Percentiles rank a stretch among this genome's conserved stretches.
Evolutionary conservation across 2,113 vertebrate genomes (phyloP).

Genomic region (Bos indicus): DNA sequence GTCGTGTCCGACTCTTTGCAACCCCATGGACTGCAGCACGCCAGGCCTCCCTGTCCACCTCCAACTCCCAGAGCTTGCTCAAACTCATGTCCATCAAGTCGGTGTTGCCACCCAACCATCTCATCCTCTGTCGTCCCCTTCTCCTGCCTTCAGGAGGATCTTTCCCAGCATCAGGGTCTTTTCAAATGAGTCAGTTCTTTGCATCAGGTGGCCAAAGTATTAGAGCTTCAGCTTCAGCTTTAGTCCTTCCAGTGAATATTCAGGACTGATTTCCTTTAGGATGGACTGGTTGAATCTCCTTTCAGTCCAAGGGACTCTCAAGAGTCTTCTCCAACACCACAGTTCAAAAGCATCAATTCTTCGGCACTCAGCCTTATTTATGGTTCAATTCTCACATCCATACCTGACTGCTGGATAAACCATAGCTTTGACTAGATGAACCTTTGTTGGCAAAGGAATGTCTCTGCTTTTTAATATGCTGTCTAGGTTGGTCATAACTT

Average conservation of each 20-base stretch:
- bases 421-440: not conserved
- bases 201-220: rapidly evolving
- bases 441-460: not conserved
- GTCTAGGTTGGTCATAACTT: not conserved
- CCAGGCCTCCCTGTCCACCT: not conserved
- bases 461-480: not conserved
- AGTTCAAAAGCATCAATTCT: not conserved
- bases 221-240: not conserved
- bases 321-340: not conserved
- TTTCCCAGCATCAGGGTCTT: not conserved
- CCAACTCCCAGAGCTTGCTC: not conserved
- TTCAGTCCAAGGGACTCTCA: not conserved
- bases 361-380: not conserved
- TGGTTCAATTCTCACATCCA: not conserved
- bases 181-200: not conserved
- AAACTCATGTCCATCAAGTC: not conserved
- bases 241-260: not conserved
- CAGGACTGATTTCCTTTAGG: not conserved
- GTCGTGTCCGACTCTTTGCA: rapidly evolving
- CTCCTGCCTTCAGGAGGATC: not conserved
- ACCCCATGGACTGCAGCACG: not conserved
- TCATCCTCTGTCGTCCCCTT: not conserved
- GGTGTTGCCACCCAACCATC: not conserved
- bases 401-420: not conserved
- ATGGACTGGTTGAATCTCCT: not conserved